A percentile compares a stretch with the other conserved stretches of the same genome.
Evolutionary conservation across 2,888 invertebrate genomes (phyloP).

Genomic region (Drosophila bunnanda): DNA sequence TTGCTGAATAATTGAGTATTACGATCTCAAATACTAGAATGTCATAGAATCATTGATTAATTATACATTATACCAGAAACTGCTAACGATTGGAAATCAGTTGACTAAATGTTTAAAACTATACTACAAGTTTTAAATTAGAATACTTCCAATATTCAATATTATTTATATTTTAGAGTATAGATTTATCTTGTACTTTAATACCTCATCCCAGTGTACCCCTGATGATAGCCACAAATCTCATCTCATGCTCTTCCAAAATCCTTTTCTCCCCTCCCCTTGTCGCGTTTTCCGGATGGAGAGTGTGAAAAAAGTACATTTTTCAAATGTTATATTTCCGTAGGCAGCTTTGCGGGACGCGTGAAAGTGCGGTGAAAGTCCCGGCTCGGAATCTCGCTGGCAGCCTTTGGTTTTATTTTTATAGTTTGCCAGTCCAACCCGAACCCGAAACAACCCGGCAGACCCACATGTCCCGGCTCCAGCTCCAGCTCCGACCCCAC

Average conservation of each 20-base stretch:
- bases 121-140: too few relatives aligned
- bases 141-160: too few relatives aligned
- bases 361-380: constrained; percentile 64
- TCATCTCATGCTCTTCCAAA: not conserved
- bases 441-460: constrained; percentile 15
- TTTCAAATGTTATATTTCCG: constrained; percentile 79
- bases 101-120: not conserved
- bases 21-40: not conserved
- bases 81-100: not conserved
- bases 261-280: not conserved
- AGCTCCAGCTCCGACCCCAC: constrained; percentile 8
- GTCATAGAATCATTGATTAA: not conserved
- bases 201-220: constrained; percentile 5
- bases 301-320: constrained; percentile 75
- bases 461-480: not conserved
- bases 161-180: too few relatives aligned
- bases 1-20: not conserved
- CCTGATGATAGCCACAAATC: not conserved
- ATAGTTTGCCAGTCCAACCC: constrained; percentile 63
- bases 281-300: not conserved
- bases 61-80: not conserved
- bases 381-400: constrained; percentile 44
- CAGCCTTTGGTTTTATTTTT: constrained; percentile 57
- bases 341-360: constrained; percentile 67
- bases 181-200: not conserved